These are phyloP conservation scores for Tenthredo distinguenda DNA, from an alignment of 2,888 invertebrate species.

Conservation along the genomic window DNA sequence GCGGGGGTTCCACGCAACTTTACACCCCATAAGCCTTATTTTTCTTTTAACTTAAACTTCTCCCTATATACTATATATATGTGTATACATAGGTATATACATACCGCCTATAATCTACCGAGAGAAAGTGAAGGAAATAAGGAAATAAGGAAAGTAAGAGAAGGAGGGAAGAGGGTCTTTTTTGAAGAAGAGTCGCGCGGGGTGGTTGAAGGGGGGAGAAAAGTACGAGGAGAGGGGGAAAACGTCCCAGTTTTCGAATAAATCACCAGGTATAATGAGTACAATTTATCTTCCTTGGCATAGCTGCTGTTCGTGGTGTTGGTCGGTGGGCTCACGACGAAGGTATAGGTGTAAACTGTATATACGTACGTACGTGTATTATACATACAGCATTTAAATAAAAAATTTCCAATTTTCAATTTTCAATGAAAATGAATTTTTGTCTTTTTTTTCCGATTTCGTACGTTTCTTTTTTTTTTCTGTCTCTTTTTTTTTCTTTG, in stretches of 20 bases:
- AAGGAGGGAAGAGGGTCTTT: background rate
- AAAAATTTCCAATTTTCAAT: no score
- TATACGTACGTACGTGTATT: background rate
- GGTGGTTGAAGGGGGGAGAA: background rate
- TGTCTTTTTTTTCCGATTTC: no score
- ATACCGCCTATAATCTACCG: background rate
- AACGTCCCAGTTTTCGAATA: slow-evolving; percentile 65
- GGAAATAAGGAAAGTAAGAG: background rate
- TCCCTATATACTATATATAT: slow-evolving; percentile 68
- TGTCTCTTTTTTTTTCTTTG: no score
- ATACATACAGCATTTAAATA: background rate
- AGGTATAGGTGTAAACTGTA: background rate
- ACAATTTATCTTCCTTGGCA: slow-evolving; percentile 71
- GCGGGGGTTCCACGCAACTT: slow-evolving; percentile 65
- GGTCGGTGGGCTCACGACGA: background rate
- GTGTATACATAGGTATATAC: background rate
- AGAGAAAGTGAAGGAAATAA: background rate
- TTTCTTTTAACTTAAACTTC: slow-evolving; percentile 77
- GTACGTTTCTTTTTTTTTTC: no score
- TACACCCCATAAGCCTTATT: slow-evolving; percentile 77
- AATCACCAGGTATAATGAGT: slow-evolving; percentile 77
- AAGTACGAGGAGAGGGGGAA: background rate
- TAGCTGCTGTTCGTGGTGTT: slow-evolving; percentile 19
- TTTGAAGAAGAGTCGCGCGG: slow-evolving; percentile 1
- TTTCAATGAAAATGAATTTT: no score